Evolutionary conservation across 2,888 invertebrate species (phyloP), one percentile per base, ranked within the genome.

Genomic region (Thera obeliscata): DNA sequence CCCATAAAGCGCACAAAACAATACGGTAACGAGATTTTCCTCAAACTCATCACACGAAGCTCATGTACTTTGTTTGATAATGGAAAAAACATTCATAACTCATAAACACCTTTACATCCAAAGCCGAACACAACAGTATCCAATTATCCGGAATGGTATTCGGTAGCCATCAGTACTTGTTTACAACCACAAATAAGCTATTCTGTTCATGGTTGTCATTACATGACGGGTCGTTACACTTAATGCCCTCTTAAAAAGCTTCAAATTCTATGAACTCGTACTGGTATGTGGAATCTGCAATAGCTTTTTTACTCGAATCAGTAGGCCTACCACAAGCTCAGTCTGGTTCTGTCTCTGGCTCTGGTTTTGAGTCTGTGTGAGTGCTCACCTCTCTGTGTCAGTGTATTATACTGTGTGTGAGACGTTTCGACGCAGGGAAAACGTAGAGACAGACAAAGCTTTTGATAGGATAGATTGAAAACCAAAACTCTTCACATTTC

Each of bases 181-280:
- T 72, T 71, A 71, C 35, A 64, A 56, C 66, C 69, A 68, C 72
- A 66, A 70, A 75, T 70, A 72, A 74, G 72, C 74, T 69, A 66
- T 72, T 49, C 62, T 41, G 52, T 74, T 75, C 67, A 74, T 71
- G 52, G 65, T 41, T 67, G 64, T 61, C 69, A 70, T 75, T 72
- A 72, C 62, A 61, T 58, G 67, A 73, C 70, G 73, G 66, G 69
- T 72, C 73, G 74, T 73, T 73, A 49, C 56, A 8, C 61, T 65
- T 75, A 69, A 73, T 70, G 72, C 64, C 64, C 66, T 60, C 73
- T 68, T 71, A 70, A 75, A 75, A 70, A 66, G 67, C 70, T 63
- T 68, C 71, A 64, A 58, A 54, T 58, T 56, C 62, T 54, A 56
- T 46, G 50, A 60, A 60, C 62, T 52, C 43, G 22, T 61, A 55